Conservation (phyloP, 2,797 vertebrate species). For the Cryptoprocta ferox region DNA sequence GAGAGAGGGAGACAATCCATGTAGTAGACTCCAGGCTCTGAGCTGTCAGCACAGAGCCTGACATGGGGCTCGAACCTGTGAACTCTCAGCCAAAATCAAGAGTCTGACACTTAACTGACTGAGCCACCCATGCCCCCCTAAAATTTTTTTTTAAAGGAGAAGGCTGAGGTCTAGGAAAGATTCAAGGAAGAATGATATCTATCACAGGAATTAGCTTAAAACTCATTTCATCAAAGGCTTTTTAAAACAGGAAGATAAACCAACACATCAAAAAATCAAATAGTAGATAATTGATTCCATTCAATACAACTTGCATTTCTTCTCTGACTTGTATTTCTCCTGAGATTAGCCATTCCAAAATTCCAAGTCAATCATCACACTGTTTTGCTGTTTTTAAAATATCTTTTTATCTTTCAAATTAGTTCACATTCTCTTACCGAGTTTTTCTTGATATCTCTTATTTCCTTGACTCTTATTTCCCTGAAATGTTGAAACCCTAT, state of each 20-base stretch:
- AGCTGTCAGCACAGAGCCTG: too few species aligned
- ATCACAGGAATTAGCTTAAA: background rate
- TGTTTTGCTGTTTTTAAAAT: background rate
- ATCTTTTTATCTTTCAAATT: background rate
- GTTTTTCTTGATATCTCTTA: background rate
- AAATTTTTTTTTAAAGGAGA: background rate
- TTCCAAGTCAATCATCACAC: background rate
- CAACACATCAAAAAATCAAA: background rate
- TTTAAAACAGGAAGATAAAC: background rate
- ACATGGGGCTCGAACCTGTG: too few species aligned
- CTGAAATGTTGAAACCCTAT: background rate
- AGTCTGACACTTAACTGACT: too few species aligned
- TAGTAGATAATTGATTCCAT: background rate
- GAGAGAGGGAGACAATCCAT: too few species aligned
- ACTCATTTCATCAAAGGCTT: background rate
- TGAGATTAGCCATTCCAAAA: background rate
- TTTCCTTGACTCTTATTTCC: background rate
- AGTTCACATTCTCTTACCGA: background rate
- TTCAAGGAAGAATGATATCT: background rate
- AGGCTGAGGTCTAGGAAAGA: background rate
- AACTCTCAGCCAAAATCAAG: too few species aligned
- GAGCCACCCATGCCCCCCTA: too few species aligned
- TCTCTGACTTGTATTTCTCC: background rate
- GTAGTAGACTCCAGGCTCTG: too few species aligned
- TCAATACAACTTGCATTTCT: background rate